Evolutionary conservation across 2,888 invertebrate species (phyloP), one percentile per base, ranked within the genome.

Genomic region (Heliothis peltigera): DNA sequence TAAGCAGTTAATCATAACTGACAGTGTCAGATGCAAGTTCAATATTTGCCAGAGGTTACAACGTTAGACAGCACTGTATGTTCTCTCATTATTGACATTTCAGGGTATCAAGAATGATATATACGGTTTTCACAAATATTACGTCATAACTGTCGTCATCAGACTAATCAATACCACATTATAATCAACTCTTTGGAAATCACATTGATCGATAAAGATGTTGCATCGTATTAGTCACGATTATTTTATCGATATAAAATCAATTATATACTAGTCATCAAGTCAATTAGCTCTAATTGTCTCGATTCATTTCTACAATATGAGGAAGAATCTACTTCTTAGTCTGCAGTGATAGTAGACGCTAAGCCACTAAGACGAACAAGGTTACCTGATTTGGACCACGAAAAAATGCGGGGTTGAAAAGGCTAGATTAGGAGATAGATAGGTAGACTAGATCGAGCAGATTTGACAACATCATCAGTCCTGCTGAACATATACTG

Each of bases 111-210:
- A 43, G 8, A 53, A 47, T 32, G 2, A 47, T 43, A 39, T 47
- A 43, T 19, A 18, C 4, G 4, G 53, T 60, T 18, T 18, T 53
- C 39, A 3, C 42, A 19, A 32, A 46, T 18, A 0, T 57, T 32
- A 28, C 39, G 55, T 49, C 67, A 66, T 43, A n/a, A 22, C 2
- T 57, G 32, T 19, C 39, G 55, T 49, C 67, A 66, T 35, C 17
- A 32, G 5, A 44, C 15, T 19, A 22, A 51, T 61, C 51, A 42
- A 64, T 65, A 47, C 18, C 8, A 22, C 47, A 59, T n/a, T 1
- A 53, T 47, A 66, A 72, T 53, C 25, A 7, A 48, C 10, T 56
- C 39, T 12, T 49, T 42, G 8, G 19, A 10, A 32, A 39, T n/a
- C 12, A 35, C 22, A 60, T 56, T 53, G 48, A 59, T 48, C 15